Base-by-base conservation (phyloP, 2,888 invertebrate genomes). In the Watsonalla binaria region DNA sequence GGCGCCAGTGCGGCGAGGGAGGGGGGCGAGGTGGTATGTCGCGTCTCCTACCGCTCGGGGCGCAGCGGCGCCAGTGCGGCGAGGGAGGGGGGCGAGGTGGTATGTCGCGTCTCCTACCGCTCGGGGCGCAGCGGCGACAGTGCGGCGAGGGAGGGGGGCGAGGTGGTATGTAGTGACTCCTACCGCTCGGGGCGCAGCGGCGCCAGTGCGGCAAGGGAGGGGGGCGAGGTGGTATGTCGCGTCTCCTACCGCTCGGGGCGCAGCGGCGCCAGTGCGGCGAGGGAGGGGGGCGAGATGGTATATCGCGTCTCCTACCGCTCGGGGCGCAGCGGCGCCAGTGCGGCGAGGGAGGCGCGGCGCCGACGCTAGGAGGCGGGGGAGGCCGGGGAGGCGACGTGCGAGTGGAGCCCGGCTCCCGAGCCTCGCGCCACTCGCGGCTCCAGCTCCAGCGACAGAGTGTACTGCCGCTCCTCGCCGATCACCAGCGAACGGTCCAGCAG, bases 391-490 rank as follows among this genome's bases (percentile, higher is more conserved):
- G 73, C 72, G 53, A 72, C 62, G 46, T 64, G 66, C 53, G 52
- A 60, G 54, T 70, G 61, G 2, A 78, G 77, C 9, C 80, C 82
- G 0, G 82, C 75, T 11, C 80, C 76, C 7, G 82, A 81, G 1
- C 86, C 87, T 0, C 88, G 84, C 2, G 86, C 67, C 42, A 93
- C 92, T 53, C 97, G 93, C 0, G 98, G 97, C 86, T 98, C 97
- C 62, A 97, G 93, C 76, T 95, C 94, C 68, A 97, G 86, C 0
- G 97, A 97, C 64, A 95, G 92, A 54, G 93, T 93, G 86, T 97
- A 97, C 55, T 97, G 93, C 39, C 96, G 95, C 81, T 97, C 97
- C 74, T 97, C 97, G 47, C 94, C 93, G 65, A 96, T 92, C 52
- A 96, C 91, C 51, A 97, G 88, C 14, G 94, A 93, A 1, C 94